These are phyloP conservation scores for Lophius americanus DNA, from an alignment of 2,797 vertebrate species.

Conservation along the genomic window DNA sequence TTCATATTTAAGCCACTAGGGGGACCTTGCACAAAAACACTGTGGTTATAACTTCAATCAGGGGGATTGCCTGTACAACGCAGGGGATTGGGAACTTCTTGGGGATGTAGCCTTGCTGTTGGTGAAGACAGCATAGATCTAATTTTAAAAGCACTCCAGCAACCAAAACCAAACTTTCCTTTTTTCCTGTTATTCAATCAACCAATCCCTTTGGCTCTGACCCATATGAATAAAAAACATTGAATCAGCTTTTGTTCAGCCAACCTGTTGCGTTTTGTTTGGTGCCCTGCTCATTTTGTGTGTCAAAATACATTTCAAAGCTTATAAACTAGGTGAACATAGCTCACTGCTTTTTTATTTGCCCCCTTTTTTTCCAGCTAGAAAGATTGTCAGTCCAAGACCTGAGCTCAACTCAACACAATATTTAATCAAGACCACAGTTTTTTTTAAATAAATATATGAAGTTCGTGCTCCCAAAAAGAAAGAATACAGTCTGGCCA, in stretches of 20 bases:
- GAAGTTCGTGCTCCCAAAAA: conserved; percentile 10
- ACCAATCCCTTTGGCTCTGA: conserved; percentile 14
- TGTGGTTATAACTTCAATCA: no score
- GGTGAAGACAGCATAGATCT: no score
- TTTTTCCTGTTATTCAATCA: conserved; percentile 16
- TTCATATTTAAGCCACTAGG: no score
- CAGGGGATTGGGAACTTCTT: no score
- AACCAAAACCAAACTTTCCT: conserved; percentile 1
- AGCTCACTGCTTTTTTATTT: conserved; percentile 25
- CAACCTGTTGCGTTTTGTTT: conserved; percentile 18
- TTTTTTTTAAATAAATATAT: conserved; percentile 11
- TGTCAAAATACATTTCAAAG: conserved; percentile 30
- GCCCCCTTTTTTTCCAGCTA: neutral
- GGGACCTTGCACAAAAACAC: no score
- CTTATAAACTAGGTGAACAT: conserved; percentile 31
- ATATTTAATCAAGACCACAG: conserved; percentile 31
- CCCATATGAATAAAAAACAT: conserved; percentile 25
- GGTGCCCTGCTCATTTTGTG: conserved; percentile 5
- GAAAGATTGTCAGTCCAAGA: conserved; percentile 2
- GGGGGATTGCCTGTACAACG: no score
- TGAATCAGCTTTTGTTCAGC: conserved; percentile 22
- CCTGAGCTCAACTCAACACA: conserved; percentile 21
- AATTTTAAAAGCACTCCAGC: conserved; percentile 8
- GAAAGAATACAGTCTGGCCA: conserved; percentile 3
- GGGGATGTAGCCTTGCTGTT: no score